A percentile compares a stretch with the other conserved stretches of the same genome.
phyloP scores from a whole-genome alignment of 2,888 invertebrate species.

The Eueremaeus valkanovi region DNA sequence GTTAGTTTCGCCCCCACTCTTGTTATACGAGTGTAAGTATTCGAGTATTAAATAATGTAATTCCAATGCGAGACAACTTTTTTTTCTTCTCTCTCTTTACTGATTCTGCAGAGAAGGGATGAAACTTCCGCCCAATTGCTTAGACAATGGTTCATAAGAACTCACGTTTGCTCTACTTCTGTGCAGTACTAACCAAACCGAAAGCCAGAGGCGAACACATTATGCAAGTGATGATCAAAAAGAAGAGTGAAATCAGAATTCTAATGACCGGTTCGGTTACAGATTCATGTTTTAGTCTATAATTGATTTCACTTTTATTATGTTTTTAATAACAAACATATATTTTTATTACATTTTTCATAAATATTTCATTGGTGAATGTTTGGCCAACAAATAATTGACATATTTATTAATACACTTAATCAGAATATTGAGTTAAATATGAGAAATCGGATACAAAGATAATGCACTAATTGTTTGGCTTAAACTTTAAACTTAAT shows the following conservation, averaged over 20 bases:
- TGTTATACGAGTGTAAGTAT: not conserved
- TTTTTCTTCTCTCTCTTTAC: not conserved
- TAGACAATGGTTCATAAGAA: not conserved
- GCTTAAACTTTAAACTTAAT: too few relatives aligned
- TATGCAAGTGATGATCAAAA: not conserved
- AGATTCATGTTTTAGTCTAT: not conserved
- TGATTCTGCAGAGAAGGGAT: too few relatives aligned
- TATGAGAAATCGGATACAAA: not conserved
- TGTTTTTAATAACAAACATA: too few relatives aligned
- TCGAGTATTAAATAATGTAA: not conserved
- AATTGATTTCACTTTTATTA: not conserved
- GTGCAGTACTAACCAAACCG: not conserved
- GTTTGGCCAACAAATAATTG: too few relatives aligned
- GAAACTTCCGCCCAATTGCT: constrained; percentile 26
- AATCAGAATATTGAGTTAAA: not conserved
- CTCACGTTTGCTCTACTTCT: constrained; percentile 36
- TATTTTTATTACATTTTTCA: too few relatives aligned
- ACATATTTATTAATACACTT: too few relatives aligned
- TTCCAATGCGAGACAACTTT: too few relatives aligned
- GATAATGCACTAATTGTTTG: too few relatives aligned
- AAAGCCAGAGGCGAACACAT: not conserved
- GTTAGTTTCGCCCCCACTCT: not conserved
- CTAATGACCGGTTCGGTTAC: not conserved
- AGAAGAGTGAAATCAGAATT: not conserved
- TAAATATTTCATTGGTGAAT: too few relatives aligned